Conservation (phyloP, 2,888 invertebrate species). For the Crepidodera aurea region DNA sequence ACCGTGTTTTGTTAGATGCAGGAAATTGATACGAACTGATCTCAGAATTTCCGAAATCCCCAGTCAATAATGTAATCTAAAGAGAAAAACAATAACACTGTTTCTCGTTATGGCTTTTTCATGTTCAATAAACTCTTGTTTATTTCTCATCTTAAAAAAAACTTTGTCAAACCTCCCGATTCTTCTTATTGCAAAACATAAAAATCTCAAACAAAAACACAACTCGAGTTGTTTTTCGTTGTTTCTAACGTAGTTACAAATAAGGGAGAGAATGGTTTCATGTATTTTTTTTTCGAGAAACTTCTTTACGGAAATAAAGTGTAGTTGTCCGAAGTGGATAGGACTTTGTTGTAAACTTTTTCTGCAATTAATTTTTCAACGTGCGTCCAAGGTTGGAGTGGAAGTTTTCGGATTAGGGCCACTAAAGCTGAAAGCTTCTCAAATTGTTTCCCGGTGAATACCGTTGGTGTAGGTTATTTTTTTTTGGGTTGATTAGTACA, state of each 20-base stretch:
- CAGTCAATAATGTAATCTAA: neutral
- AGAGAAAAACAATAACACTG: neutral
- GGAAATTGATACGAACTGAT: too few relatives aligned
- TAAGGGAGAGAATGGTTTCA: conserved; percentile 9
- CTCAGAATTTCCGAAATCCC: neutral
- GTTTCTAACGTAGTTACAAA: neutral
- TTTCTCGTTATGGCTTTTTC: neutral
- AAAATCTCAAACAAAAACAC: conserved; percentile 2
- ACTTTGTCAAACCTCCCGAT: neutral
- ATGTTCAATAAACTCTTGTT: neutral
- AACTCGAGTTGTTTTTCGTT: neutral
- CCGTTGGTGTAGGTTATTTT: neutral
- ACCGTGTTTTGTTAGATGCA: too few relatives aligned
- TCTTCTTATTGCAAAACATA: neutral
- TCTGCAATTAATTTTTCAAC: conserved; percentile 45
- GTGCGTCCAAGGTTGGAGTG: conserved; percentile 37
- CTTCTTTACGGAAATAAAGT: conserved; percentile 20
- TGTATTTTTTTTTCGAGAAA: conserved; percentile 7
- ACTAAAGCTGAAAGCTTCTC: conserved; percentile 40
- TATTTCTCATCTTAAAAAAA: neutral
- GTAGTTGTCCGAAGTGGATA: conserved; percentile 33
- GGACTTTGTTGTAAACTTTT: conserved; percentile 37
- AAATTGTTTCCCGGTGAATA: conserved; percentile 34
- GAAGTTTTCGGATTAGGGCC: conserved; percentile 43
- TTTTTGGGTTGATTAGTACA: conserved; percentile 8